These are phyloP conservation scores for Xiphophorus couchianus DNA, from an alignment of 2,113 vertebrate genomes.

Conservation along the genomic window DNA sequence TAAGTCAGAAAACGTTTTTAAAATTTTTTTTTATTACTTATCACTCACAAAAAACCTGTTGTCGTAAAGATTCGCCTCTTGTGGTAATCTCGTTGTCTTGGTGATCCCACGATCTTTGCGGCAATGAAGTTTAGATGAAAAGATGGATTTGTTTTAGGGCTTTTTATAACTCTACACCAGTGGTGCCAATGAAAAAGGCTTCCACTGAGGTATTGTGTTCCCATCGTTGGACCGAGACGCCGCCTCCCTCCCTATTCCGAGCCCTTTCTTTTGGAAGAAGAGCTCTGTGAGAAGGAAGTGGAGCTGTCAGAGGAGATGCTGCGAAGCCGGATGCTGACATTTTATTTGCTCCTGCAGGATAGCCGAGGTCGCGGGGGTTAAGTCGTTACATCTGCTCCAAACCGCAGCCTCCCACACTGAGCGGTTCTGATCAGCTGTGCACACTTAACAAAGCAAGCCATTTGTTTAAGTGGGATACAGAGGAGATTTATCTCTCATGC, in stretches of 20 bases:
- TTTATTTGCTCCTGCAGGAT: slow-evolving; percentile 80
- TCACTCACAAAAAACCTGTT: not conserved
- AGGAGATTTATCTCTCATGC: not conserved
- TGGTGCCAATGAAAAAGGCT: not conserved
- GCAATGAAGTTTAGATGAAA: not conserved
- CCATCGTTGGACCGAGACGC: slow-evolving; percentile 8
- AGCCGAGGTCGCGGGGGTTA: slow-evolving; percentile 77
- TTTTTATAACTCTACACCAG: not conserved
- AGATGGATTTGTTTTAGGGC: not conserved
- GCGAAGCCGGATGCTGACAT: slow-evolving; percentile 78
- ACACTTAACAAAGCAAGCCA: slow-evolving; percentile 10
- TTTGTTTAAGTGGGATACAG: slow-evolving; percentile 19
- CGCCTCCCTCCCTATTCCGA: slow-evolving; percentile 2
- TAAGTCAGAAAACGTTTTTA: not conserved
- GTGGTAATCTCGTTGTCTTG: not conserved
- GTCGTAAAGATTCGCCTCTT: no score
- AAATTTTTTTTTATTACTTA: no score
- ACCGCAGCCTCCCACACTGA: slow-evolving; percentile 62
- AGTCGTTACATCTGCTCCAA: slow-evolving; percentile 77
- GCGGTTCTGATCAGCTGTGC: slow-evolving; percentile 31
- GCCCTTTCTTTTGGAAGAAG: slow-evolving; percentile 9
- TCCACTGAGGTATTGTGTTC: not conserved
- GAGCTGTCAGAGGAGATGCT: slow-evolving; percentile 70
- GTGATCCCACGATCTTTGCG: not conserved
- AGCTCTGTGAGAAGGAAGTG: slow-evolving; percentile 66